phyloP scores from a whole-genome alignment of 37 sponge, comb jelly and placozoan genomes.

The Cladorhizidae sp. region DNA sequence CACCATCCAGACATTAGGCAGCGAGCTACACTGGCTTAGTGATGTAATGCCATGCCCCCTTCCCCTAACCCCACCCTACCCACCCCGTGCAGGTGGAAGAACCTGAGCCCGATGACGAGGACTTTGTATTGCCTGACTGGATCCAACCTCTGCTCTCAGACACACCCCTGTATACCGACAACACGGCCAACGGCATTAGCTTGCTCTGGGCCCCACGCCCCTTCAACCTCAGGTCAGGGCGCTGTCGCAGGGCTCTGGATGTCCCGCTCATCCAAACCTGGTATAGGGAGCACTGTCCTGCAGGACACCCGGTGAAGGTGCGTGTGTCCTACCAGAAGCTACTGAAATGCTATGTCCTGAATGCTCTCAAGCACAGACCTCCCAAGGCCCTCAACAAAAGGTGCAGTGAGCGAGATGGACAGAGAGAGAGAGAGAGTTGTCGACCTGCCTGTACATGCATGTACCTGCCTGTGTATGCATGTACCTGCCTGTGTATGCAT shows the following conservation, averaged over 20 bases:
- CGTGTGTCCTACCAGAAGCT: slow-evolving; percentile 98
- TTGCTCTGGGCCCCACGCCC: slow-evolving; percentile 98
- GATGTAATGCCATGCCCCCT: neutral
- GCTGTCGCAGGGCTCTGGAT: slow-evolving; percentile 90
- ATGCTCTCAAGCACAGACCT: slow-evolving; percentile 93
- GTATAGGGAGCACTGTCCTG: slow-evolving; percentile 97
- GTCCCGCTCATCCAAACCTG: slow-evolving; percentile 94
- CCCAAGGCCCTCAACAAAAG: slow-evolving; percentile 98
- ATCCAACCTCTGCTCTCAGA: slow-evolving; percentile 90
- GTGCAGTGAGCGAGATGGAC: too few species aligned
- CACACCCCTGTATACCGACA: slow-evolving; percentile 97
- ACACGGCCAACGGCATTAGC: slow-evolving; percentile 96
- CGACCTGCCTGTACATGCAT: too few species aligned
- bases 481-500: too few species aligned
- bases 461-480: too few species aligned
- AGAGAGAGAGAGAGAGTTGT: too few species aligned
- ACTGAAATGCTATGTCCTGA: slow-evolving; percentile 94
- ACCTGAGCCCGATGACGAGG: slow-evolving; percentile 81
- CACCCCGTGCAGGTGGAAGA: slow-evolving; percentile 58
- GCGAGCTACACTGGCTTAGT: too few species aligned
- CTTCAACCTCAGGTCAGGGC: slow-evolving; percentile 92
- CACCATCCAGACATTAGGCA: too few species aligned
- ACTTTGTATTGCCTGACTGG: slow-evolving; percentile 83
- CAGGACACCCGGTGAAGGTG: slow-evolving; percentile 98
- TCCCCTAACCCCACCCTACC: too few species aligned